A percentile compares a stretch with the other conserved stretches of the same genome.
These are phyloP conservation scores for Caenorhabditis parvicauda DNA, from an alignment of 2,888 invertebrate species.

Conservation along the genomic window DNA sequence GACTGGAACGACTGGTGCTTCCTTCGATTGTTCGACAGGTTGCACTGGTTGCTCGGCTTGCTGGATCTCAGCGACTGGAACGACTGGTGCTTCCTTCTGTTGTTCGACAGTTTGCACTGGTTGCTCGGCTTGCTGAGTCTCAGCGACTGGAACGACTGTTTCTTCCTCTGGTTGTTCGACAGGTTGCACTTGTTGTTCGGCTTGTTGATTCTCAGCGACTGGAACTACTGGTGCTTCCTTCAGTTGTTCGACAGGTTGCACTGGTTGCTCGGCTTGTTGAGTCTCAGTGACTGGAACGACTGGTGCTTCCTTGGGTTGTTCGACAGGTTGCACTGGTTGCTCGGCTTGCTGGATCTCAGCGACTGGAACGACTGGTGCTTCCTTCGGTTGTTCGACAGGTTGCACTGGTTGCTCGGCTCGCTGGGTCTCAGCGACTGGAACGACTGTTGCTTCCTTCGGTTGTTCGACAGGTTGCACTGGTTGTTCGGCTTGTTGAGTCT, in stretches of 20 bases:
- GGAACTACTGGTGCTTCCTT: not conserved
- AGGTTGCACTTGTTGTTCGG: not conserved
- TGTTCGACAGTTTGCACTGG: not conserved
- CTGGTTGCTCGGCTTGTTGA: not conserved
- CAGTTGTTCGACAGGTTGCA: not conserved
- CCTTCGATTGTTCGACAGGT: not conserved
- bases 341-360: slow-evolving; percentile 3
- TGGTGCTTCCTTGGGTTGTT: no score
- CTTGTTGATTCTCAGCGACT: not conserved
- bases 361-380: no score
- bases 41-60: not conserved
- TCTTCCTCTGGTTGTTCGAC: not conserved
- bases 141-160: not conserved
- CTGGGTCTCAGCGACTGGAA: slow-evolving; percentile 1
- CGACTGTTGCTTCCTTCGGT: slow-evolving; percentile 7
- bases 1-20: not conserved
- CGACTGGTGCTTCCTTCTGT: slow-evolving; percentile 2
- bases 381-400: no score
- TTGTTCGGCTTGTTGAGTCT: not conserved
- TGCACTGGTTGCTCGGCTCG: slow-evolving; percentile 3
- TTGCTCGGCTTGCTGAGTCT: slow-evolving; percentile 1
- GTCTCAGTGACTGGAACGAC: not conserved
- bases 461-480: slow-evolving; percentile 4
- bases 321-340: slow-evolving; percentile 4
- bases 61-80: not conserved